Evolutionary conservation across 2,797 vertebrate genomes (phyloP).

Genomic region (Anabacerthia variegaticeps): DNA sequence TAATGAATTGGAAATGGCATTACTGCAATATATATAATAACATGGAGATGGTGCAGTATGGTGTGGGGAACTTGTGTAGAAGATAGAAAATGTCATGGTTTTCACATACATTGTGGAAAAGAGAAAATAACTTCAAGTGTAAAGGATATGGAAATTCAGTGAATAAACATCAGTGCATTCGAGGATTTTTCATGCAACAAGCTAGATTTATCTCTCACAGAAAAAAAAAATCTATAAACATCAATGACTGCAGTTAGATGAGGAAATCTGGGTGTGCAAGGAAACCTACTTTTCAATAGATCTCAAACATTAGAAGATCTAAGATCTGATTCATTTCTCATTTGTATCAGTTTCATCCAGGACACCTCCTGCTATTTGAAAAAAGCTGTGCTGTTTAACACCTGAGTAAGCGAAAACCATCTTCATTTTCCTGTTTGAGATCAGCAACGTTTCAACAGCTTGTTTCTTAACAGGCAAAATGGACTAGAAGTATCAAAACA

Average conservation of each 20-base stretch:
- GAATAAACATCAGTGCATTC: conserved; percentile 64
- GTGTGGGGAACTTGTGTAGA: conserved; percentile 59
- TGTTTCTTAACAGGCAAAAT: conserved; percentile 33
- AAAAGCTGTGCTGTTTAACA: conserved; percentile 65
- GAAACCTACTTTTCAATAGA: conserved; percentile 21
- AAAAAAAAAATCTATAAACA: conserved; percentile 33
- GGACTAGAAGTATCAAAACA: background rate
- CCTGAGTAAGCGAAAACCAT: conserved; percentile 60
- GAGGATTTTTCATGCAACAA: conserved; percentile 64
- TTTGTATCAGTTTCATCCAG: conserved; percentile 51
- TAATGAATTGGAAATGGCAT: conserved; percentile 63
- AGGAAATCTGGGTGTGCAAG: conserved; percentile 24
- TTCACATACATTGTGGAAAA: conserved; percentile 64
- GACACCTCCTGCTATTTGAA: conserved; percentile 33
- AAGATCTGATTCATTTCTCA: conserved; percentile 47
- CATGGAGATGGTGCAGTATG: conserved; percentile 53
- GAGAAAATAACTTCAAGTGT: conserved; percentile 68
- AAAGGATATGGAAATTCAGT: conserved; percentile 64
- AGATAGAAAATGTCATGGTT: conserved; percentile 59
- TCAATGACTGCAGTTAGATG: conserved; percentile 31
- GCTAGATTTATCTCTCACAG: conserved; percentile 56
- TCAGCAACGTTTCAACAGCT: conserved; percentile 20
- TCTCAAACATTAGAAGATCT: background rate
- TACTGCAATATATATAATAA: conserved; percentile 53
- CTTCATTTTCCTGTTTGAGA: conserved; percentile 55